Evolutionary conservation across 2,113 vertebrate genomes (phyloP).

Genomic region (Trochalopteron elliotii): DNA sequence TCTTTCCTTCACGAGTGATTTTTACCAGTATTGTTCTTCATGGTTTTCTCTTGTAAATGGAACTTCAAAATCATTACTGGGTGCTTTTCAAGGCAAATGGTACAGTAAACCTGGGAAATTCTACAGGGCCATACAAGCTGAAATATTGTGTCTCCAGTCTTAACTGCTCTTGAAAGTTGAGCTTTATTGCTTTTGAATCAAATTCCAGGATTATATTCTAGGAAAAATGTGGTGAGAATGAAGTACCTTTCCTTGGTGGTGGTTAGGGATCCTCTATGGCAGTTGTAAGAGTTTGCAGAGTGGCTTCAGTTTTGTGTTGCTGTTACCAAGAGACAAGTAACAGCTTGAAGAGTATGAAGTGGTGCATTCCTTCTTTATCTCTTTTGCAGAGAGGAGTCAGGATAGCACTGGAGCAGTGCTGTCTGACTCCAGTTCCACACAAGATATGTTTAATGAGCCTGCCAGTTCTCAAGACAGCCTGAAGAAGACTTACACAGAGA

Average conservation of each 20-base stretch:
- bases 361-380: slow-evolving; percentile 29
- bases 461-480: slow-evolving; percentile 87
- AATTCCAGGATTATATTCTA: background rate
- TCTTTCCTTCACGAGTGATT: background rate
- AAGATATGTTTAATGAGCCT: slow-evolving; percentile 92
- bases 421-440: slow-evolving; percentile 95
- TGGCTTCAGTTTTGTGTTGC: background rate
- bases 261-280: background rate
- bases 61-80: background rate
- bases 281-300: background rate
- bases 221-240: background rate
- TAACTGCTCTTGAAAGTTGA: background rate
- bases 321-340: background rate
- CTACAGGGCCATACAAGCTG: background rate
- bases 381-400: slow-evolving; percentile 90
- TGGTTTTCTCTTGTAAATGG: background rate
- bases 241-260: background rate
- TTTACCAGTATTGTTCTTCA: background rate
- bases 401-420: slow-evolving; percentile 91
- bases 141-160: background rate
- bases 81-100: background rate
- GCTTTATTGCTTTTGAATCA: background rate
- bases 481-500: slow-evolving; percentile 82
- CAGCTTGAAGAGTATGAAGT: background rate
- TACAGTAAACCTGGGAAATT: background rate